phyloP scores from a whole-genome alignment of 2,888 invertebrate genomes.

The Petrolisthes manimaculis region DNA sequence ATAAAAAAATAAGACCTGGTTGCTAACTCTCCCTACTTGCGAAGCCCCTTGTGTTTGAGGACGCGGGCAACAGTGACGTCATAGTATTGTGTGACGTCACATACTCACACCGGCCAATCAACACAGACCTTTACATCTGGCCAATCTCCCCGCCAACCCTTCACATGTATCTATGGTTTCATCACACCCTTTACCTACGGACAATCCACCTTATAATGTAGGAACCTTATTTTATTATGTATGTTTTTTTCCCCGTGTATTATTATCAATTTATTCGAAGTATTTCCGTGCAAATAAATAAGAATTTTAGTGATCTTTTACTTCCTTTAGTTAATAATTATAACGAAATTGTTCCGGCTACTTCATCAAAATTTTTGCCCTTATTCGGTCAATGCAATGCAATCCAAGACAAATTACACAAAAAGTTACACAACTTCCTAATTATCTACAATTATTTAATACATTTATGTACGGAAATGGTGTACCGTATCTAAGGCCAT shows the following conservation, averaged over 20 bases:
- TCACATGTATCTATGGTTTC: background rate
- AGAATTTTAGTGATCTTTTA: background rate
- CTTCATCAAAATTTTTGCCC: no score
- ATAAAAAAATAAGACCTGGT: background rate
- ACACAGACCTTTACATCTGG: background rate
- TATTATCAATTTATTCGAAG: background rate
- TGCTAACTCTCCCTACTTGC: background rate
- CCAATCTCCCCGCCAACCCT: background rate
- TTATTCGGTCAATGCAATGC: no score
- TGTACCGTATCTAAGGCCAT: no score
- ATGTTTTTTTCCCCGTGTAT: no score
- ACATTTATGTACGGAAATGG: no score
- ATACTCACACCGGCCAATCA: background rate
- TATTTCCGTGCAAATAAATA: background rate
- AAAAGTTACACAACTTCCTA: no score
- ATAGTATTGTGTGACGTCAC: background rate
- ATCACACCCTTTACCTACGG: background rate
- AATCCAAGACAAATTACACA: no score
- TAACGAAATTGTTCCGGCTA: no score
- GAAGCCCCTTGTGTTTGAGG: background rate
- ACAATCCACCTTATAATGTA: background rate
- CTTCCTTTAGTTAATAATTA: no score
- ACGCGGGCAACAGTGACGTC: background rate
- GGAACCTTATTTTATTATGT: background rate
- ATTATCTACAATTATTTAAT: no score